Evolutionary conservation across 53 echinoderm and acorn worm genomes (phyloP), one percentile per base, ranked within the genome.

Genomic region (Mesocentrotus franciscanus): DNA sequence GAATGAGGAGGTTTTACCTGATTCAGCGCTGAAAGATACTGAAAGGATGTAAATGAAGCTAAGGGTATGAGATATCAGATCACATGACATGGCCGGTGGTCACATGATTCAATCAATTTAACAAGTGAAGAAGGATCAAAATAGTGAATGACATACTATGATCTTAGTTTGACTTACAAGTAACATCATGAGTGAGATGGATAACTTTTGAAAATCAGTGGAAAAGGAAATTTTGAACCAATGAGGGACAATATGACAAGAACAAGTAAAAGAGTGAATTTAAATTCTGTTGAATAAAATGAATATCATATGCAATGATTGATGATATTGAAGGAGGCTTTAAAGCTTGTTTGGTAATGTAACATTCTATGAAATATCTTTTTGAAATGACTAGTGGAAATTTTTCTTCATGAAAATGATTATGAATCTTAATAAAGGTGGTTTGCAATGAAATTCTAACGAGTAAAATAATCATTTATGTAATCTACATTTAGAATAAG

Each of bases 11-110:
- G 32, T 56, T 91, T 92, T 92, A 92, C 92, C 92, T 92, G 92
- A 92, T 27, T 71, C 72, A 27, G 71, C 92, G 55, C 71, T 92
- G 71, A 92, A 34, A 74, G 92, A 92, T 92, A 92, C 92, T 92
- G 92, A 56, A 92, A 92, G 56, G 57, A 56, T 92, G 92, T 92
- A 92, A 92, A 92, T 71, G 71, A 92, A 92, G 71, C 92, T 92
- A 92, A 30, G 92, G 92, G 26, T 33, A 74, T 92, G 92, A 92
- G 92, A 71, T 3, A 74, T 71, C 71, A 71, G 32, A 92, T 92
- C 66, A 72, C 91, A 91, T 91, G 91, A 91, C 91, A 91, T 61
- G 39, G 91, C 68, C 26, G 12, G 9, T 29, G 74, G 74, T 92
- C 92, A 92, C 91, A 87, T 87, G 87, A 49, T 49, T 84, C 22